Base-by-base conservation (phyloP, 2,797 vertebrate species). In the Octomys mimax region DNA sequence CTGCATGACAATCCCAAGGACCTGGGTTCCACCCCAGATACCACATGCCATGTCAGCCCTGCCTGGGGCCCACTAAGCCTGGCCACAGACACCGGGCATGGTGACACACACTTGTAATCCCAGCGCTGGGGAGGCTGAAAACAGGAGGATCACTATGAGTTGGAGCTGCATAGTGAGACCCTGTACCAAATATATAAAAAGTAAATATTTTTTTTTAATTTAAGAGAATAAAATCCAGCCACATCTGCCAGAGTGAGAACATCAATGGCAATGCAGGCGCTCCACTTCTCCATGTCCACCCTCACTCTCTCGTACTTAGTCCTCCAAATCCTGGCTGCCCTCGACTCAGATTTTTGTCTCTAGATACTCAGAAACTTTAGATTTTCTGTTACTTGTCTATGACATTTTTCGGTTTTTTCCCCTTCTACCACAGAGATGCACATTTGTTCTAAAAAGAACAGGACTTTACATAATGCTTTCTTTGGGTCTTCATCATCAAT, bases 371-470 rank as follows among this genome's bases (percentile, higher is more conserved):
- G 19, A 13, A 36, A 52, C 57, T 62, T 57, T 64, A 68, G 2
- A 33, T 70, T 42, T 71, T 59, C 14, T 75, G 12, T 2, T 33
- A 2, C 36, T 62, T 78, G 36, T 31, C 21, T 31, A 1, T 22
- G 1, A 31, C 12, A 10, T 54, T 82, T 81, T 52, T 18, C 9
- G 28, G 46, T 33, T 42, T 39, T 12, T 31, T 31, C 57, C 68
- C n/a, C 9, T 31, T 75, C 73, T 79, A 24, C 77, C 24, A 9
- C 2, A 66, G 33, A 86, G 13, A 3, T n/a, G 62, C 80, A 24
- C 5, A 59, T 19, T 89, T 91, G 36, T 14, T 36, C 62, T 73
- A 52, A 77, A 8, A 95, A 71, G 36, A 82, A 95, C 71, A 62
- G 11, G 11, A n/a, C 2, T 28, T 82, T 62, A 46, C 28, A 33